A percentile compares a stretch with the other conserved stretches of the same genome.
Conservation (phyloP, 2,113 vertebrate species). For the Notechis scutatus region DNA sequence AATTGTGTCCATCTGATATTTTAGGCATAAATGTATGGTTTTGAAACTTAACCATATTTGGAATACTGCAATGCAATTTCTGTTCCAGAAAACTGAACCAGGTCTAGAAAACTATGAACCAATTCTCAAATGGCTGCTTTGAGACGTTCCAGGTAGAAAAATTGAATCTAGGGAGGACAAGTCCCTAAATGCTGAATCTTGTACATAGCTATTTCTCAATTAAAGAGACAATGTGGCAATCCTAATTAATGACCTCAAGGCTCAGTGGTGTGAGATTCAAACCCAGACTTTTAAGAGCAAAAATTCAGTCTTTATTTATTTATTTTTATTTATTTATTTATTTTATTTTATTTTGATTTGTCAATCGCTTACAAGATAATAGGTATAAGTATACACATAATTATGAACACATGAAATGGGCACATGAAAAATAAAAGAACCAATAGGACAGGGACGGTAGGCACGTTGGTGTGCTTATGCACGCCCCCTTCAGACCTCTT, state of each 20-base stretch:
- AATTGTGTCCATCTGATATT: not conserved
- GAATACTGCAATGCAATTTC: not conserved
- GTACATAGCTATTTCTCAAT: not conserved
- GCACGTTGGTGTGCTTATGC: too few relatives aligned
- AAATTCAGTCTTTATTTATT: not conserved
- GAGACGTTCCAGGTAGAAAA: not conserved
- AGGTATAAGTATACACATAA: too few relatives aligned
- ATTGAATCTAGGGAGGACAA: not conserved
- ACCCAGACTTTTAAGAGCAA: not conserved
- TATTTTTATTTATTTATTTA: too few relatives aligned
- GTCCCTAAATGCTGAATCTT: not conserved
- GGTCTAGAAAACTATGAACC: not conserved
- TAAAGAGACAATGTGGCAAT: not conserved
- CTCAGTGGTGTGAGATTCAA: not conserved
- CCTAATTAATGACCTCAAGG: not conserved
- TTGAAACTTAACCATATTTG: not conserved
- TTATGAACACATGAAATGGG: too few relatives aligned
- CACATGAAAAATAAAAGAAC: too few relatives aligned
- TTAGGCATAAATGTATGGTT: not conserved
- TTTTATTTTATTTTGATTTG: too few relatives aligned
- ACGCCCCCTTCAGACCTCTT: too few relatives aligned
- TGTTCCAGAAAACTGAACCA: not conserved
- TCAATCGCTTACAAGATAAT: too few relatives aligned
- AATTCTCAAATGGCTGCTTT: not conserved
- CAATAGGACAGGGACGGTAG: too few relatives aligned